Percentiles rank a stretch among this genome's conserved stretches.
These are phyloP conservation scores for Lonchura striata DNA, from an alignment of 2,113 vertebrate species.

Conservation along the genomic window DNA sequence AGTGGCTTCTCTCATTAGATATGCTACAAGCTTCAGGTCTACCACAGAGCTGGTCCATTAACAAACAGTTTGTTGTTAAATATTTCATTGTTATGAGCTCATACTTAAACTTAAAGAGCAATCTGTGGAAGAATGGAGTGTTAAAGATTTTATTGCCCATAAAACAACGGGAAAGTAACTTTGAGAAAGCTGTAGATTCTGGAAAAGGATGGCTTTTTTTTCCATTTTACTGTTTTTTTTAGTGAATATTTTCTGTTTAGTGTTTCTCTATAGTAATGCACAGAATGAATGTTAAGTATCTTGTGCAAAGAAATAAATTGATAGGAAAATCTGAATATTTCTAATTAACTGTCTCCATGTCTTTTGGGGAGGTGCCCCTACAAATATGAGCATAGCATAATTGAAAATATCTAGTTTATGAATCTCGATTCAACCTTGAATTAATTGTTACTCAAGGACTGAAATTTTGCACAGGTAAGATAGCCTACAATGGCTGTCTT, in stretches of 20 bases:
- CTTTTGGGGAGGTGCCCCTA: neutral
- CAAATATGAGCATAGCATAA: neutral
- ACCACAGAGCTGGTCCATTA: conserved; percentile 43
- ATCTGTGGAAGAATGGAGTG: conserved; percentile 32
- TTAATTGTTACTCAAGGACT: neutral
- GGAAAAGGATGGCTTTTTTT: neutral
- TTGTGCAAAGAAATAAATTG: neutral
- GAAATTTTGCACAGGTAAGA: neutral
- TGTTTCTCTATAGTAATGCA: neutral
- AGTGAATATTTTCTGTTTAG: neutral
- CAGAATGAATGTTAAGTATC: neutral
- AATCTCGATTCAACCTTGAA: neutral
- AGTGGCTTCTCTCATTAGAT: conserved; percentile 7
- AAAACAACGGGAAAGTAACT: conserved; percentile 44
- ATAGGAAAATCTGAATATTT: neutral
- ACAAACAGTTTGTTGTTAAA: conserved; percentile 64
- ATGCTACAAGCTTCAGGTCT: conserved; percentile 14
- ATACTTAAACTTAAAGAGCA: conserved; percentile 54
- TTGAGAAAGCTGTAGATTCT: conserved; percentile 5
- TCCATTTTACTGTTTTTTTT: neutral
- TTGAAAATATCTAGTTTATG: neutral
- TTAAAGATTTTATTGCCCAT: conserved; percentile 58
- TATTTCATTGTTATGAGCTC: conserved; percentile 58
- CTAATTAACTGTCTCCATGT: neutral
- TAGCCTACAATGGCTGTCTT: accelerated